phyloP scores from a whole-genome alignment of 2,113 vertebrate genomes.

The Neolamprologus modestus region DNA sequence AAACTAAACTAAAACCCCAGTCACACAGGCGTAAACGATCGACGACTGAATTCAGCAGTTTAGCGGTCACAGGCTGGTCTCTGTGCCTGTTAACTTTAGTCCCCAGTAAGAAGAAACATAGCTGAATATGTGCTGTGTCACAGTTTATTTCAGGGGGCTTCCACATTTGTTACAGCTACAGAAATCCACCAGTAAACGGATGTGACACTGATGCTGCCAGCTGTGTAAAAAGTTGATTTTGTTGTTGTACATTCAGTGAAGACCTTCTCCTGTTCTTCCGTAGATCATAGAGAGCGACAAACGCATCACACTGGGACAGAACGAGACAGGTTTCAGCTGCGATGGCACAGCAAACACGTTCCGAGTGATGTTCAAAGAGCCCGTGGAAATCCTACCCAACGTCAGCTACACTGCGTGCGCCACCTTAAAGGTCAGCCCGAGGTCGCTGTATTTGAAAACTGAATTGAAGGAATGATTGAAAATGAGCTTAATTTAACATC shows the following conservation, averaged over 20 bases:
- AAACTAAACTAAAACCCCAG: neutral
- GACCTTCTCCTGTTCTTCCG: neutral
- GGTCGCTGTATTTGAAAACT: neutral
- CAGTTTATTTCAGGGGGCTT: neutral
- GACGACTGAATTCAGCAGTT: neutral
- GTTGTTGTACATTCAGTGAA: neutral
- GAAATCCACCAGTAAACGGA: neutral
- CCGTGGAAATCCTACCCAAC: constrained; percentile 85
- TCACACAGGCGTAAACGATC: neutral
- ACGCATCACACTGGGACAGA: constrained; percentile 85
- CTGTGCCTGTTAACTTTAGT: neutral
- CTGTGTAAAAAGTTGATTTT: neutral
- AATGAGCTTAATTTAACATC: neutral
- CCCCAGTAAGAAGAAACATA: neutral
- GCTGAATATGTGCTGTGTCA: neutral
- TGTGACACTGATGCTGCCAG: neutral
- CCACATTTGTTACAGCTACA: neutral
- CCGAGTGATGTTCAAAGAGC: constrained; percentile 94
- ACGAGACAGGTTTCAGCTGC: constrained; percentile 91
- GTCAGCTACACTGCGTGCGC: constrained; percentile 92
- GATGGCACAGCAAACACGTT: constrained; percentile 88
- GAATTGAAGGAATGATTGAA: neutral
- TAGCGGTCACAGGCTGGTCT: neutral
- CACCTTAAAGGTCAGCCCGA: constrained; percentile 78
- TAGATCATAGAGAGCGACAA: constrained; percentile 93